These are phyloP conservation scores for Lasioglossum albipes DNA, from an alignment of 1,140 invertebrate genomes.

Conservation along the genomic window DNA sequence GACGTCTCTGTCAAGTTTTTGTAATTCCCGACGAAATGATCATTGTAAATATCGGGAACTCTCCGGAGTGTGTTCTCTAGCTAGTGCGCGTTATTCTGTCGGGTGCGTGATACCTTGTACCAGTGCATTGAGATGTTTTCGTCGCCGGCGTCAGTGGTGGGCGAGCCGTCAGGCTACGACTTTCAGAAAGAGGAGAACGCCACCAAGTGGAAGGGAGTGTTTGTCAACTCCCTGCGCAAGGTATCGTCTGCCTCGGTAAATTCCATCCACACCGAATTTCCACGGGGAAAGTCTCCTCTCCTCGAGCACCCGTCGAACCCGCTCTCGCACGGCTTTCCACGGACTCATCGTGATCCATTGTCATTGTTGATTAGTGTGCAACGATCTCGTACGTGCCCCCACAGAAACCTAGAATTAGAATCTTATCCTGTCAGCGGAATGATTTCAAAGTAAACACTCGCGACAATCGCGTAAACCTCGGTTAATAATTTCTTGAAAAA, in stretches of 20 bases:
- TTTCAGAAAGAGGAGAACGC: conserved; percentile 93
- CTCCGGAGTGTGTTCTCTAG: conserved; percentile 46
- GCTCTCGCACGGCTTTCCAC: neutral
- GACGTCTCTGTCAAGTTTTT: conserved; percentile 56
- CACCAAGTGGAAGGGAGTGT: conserved; percentile 93
- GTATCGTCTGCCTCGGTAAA: conserved; percentile 73
- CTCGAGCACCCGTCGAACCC: neutral
- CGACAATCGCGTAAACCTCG: neutral
- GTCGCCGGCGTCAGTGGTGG: conserved; percentile 79
- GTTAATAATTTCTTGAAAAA: neutral
- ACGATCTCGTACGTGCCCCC: neutral
- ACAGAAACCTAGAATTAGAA: too few species aligned
- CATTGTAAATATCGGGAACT: conserved; percentile 53
- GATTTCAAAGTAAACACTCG: neutral
- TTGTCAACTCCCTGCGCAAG: conserved; percentile 89
- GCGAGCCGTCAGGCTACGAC: conserved; percentile 88
- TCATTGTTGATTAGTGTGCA: conserved; percentile 27
- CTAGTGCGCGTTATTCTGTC: conserved; percentile 31
- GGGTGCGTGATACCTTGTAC: conserved; percentile 26
- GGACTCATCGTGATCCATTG: conserved; percentile 16
- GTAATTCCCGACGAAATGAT: conserved; percentile 52
- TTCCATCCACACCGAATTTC: conserved; percentile 8
- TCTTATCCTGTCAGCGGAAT: neutral
- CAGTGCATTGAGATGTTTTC: conserved; percentile 80
- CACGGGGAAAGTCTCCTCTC: too few species aligned